Percentiles rank a stretch among this genome's conserved stretches.
These are phyloP conservation scores for Psittacula cyanocephala DNA, from an alignment of 2,113 vertebrate genomes.

Conservation along the genomic window DNA sequence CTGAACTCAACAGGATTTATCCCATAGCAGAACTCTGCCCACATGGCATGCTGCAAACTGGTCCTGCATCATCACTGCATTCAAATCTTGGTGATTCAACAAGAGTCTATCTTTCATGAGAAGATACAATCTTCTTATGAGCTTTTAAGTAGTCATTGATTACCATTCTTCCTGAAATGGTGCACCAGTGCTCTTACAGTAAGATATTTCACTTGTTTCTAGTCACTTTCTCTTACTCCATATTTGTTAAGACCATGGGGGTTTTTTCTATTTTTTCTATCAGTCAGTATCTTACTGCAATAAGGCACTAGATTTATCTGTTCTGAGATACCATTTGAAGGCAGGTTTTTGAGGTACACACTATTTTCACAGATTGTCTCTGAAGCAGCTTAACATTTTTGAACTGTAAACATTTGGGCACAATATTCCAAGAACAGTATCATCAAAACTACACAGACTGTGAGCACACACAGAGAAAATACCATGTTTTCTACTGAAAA, in stretches of 20 bases:
- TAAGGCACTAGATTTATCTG: neutral
- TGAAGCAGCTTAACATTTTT: neutral
- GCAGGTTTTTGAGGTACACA: neutral
- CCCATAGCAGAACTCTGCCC: neutral
- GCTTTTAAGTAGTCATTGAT: neutral
- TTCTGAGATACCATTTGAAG: neutral
- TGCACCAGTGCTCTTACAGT: neutral
- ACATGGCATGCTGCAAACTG: neutral
- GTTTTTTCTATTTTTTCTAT: neutral
- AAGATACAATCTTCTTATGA: neutral
- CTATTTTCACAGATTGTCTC: neutral
- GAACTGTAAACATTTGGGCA: neutral
- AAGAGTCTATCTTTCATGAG: neutral
- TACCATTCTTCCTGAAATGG: neutral
- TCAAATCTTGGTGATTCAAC: neutral
- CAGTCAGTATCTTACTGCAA: neutral
- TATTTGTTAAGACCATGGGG: neutral
- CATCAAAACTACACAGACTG: neutral
- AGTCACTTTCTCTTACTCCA: neutral
- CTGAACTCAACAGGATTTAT: neutral
- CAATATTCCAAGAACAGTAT: neutral
- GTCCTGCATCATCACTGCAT: neutral
- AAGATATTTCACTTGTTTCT: neutral
- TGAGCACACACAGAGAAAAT: neutral
- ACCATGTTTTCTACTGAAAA: neutral